Base-by-base conservation (phyloP, 2,797 vertebrate species). In the Synanceia verrucosa region DNA sequence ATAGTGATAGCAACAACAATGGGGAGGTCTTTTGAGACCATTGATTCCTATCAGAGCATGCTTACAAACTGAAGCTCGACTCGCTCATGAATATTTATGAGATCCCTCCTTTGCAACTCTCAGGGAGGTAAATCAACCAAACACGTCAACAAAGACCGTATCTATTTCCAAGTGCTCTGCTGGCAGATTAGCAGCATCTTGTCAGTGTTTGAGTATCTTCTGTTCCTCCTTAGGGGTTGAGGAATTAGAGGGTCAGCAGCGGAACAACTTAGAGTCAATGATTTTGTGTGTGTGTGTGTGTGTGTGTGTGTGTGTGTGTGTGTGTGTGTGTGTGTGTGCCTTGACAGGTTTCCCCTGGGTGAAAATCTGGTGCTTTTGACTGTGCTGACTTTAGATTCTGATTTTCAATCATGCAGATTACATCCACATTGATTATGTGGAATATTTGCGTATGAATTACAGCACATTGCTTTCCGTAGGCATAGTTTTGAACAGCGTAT, bases 1-100 rank as follows among this genome's bases (percentile, higher is more conserved):
- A 73, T 73, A 74, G 81, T 47, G 50, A 70, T 69, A 69, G 57
- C 57, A 78, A 53, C 60, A 74, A 65, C 72, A 81, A 76, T 72
- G 63, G 74, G 58, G 57, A 79, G 9, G 61, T 79, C 80, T 82
- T 79, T 52, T 28, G 73, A 87, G 85, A 83, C 67, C 16, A 21
- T 39, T 55, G 72, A 85, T 86, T 81, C 44, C 69, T 76, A 85
- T 88, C 72, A 76, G 59, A 62, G 46, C 67, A 44, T 64, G 51
- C 39, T 61, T 78, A 55, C 16, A 65, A 71, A 72, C 67, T 62
- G 65, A 65, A 75, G 79, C 79, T 77, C 5, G 23, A 51, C 57
- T 66, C 34, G 24, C 0, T 19, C 3, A 57, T 89, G 77, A 89
- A 91, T 92, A 90, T 88, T 60, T 23, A 91, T 89, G 71, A 70